A percentile compares a stretch with the other conserved stretches of the same genome.
Evolutionary conservation across 2,888 invertebrate genomes (phyloP).

Genomic region (Erebia aethiops): DNA sequence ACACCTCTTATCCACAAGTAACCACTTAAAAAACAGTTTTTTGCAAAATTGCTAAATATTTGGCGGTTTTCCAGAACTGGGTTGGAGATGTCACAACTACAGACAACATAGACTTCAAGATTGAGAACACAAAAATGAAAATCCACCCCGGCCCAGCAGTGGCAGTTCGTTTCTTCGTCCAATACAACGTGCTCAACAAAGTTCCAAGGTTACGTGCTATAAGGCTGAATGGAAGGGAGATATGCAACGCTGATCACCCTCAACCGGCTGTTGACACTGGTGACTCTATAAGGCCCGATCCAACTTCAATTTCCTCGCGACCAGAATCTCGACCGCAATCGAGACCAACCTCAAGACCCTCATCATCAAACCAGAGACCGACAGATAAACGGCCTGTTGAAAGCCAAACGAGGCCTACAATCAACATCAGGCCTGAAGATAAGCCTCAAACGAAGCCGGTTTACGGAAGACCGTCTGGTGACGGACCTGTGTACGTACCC

Average conservation of each 20-base stretch:
- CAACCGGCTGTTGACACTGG: constrained; percentile 53
- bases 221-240: constrained; percentile 82
- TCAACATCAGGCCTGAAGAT: constrained; percentile 54
- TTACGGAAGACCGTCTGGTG: constrained; percentile 51
- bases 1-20: no score
- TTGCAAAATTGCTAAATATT: no score
- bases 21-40: no score
- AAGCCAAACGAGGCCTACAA: constrained; percentile 30
- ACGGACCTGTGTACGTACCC: constrained; percentile 64
- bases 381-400: constrained; percentile 24
- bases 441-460: constrained; percentile 57
- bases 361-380: constrained; percentile 26
- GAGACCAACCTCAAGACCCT: constrained; percentile 32
- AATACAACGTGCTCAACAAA: constrained; percentile 75
- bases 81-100: constrained; percentile 82
- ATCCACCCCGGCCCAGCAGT: constrained; percentile 82
- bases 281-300: constrained; percentile 44
- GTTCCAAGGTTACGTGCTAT: constrained; percentile 78
- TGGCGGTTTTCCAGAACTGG: constrained; percentile 82
- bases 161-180: constrained; percentile 83
- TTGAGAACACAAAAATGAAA: constrained; percentile 82
- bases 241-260: constrained; percentile 76
- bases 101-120: constrained; percentile 83
- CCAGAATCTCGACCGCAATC: constrained; percentile 22
- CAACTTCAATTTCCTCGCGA: constrained; percentile 19